Evolutionary conservation across 2,113 vertebrate species (phyloP), one percentile per base, ranked within the genome.

Genomic region (Heterotis niloticus): DNA sequence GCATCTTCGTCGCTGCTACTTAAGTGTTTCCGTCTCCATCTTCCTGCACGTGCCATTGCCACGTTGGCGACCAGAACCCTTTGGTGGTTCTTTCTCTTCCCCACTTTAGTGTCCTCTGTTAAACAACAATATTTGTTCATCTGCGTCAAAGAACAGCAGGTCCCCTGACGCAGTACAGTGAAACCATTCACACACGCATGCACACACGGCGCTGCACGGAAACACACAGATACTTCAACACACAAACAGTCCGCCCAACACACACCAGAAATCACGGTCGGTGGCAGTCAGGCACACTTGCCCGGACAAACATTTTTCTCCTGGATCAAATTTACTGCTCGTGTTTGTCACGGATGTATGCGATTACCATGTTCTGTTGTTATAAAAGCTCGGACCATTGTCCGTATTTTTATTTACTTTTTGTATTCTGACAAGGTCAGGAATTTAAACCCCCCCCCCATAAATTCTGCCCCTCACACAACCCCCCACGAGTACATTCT

Each of bases 81-180:
- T 75, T 59, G 86, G 79, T 81, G 75, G 71, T 81, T 65, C 70
- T 75, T 76, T 66, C 78, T 79, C 81, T 77, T 65, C 56, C 83
- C 54, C 54, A 80, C 73, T 62, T 79, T 81, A 77, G 83, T 84
- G 60, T 72, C 84, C 66, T 85, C 84, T 85, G 81, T 89, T 81
- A 85, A 87, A 86, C 67, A 86, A 85, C 82, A 91, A 86, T 89
- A 90, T 91, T 92, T 90, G 83, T 86, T 90, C 88, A 84, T 89
- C 83, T 90, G 88, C 28, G 80, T 90, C 83, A 87, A 83, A 88
- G 84, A 89, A 85, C 85, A 86, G 86, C 81, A 75, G 88, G 83
- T 80, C 85, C 64, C 85, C 81, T 20, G 64, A 82, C 76, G 75
- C 82, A 83, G 87, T 69, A 86, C 87, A 89, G 89, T 80, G 81